Evolutionary conservation across 1,140 invertebrate species (phyloP), one percentile per base, ranked within the genome.

Genomic region (Sycobia sp.): DNA sequence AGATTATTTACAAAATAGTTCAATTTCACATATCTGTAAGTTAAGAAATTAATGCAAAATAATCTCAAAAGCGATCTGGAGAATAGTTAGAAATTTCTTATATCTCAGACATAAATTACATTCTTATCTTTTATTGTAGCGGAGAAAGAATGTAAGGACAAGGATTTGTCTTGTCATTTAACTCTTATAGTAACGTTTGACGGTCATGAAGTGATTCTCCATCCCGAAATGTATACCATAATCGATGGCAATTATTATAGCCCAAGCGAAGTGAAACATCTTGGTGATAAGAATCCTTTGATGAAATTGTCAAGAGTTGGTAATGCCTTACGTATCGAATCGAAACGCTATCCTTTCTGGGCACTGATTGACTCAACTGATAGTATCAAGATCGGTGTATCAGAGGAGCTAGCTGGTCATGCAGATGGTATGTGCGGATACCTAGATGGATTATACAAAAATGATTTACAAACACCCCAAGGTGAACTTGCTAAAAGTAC

Each of bases 341-440:
- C 89, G 0, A 84, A 86, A 39, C 83, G 84, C 47, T 88, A 90
- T 71, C 88, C 88, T 44, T 91, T 91, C 73, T 90, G 86, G 78
- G 82, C 92, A 2, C 83, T 88, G 4, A 90, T 89, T 78, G 88
- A 88, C 71, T 79, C 82, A 3, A 84, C 87, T 63, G 86, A 85
- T 2, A 89, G 90, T 65, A 81, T 90, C 1, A 91, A 90, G 74
- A 83, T 93, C 61, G 89, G 88, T 56, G 86, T 93, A 58, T 82
- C 84, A 0, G 83, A 84, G n/a, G 85, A 85, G 66, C 81, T 88
- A 34, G 69, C 77, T 29, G 79, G 83, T 3, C 77, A 84, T 49
- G 86, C 94, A 0, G 89, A 91, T 70, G 92, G 92, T 1, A 71
- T 94, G 1, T 94, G 92, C 70, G 92, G 92, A 4, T 88, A 85